These are phyloP conservation scores for Coptotermes formosanus DNA, from an alignment of 1,140 invertebrate genomes.

Conservation along the genomic window DNA sequence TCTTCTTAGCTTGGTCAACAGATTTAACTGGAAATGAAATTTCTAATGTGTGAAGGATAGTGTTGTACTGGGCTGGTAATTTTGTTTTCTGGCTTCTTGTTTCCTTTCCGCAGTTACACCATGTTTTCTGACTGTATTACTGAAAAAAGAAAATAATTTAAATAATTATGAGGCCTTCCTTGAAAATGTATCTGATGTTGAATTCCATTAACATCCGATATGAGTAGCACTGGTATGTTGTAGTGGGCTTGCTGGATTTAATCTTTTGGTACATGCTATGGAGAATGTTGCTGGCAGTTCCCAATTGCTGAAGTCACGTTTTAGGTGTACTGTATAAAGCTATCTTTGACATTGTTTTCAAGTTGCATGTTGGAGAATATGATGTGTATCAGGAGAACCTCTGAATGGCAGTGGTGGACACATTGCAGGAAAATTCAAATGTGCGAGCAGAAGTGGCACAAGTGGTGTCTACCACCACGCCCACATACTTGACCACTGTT, in stretches of 20 bases:
- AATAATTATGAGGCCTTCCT: not conserved
- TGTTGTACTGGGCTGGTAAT: not conserved
- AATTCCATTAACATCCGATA: not conserved
- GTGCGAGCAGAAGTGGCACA: too few relatives aligned
- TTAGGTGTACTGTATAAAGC: not conserved
- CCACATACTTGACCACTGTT: too few relatives aligned
- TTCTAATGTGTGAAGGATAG: not conserved
- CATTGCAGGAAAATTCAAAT: too few relatives aligned
- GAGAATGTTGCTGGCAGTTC: not conserved
- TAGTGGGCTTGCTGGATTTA: not conserved
- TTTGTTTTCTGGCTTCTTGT: not conserved
- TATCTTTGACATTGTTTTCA: too few relatives aligned
- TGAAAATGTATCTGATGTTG: not conserved
- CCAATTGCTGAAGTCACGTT: not conserved
- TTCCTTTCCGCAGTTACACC: not conserved
- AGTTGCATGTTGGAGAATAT: too few relatives aligned
- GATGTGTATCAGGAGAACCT: too few relatives aligned
- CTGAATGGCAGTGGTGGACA: too few relatives aligned
- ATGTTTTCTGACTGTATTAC: not conserved
- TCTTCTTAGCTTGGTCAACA: not conserved
- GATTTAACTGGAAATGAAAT: not conserved
- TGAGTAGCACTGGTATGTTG: not conserved
- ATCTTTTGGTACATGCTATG: conserved; percentile 21
- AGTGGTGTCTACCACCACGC: too few relatives aligned
- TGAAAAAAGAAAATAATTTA: not conserved